Percentiles rank a stretch among this genome's conserved stretches.
phyloP scores from a whole-genome alignment of 1,140 invertebrate genomes.

The Drosophila aff. region DNA sequence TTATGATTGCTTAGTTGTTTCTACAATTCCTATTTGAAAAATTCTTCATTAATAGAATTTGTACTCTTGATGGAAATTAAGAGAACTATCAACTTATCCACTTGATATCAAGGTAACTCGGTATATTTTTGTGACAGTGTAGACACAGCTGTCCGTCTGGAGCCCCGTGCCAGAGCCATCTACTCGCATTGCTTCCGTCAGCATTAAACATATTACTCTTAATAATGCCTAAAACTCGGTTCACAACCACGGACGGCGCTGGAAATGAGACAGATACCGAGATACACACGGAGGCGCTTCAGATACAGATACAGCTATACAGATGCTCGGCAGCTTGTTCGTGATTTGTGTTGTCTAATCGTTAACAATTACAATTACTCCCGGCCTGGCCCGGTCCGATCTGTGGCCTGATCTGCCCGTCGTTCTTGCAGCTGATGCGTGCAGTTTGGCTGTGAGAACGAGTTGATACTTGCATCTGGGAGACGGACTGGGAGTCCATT shows the following conservation, averaged over 20 bases:
- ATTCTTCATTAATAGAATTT: background rate
- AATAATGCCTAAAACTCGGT: conserved; percentile 71
- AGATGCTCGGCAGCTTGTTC: conserved; percentile 64
- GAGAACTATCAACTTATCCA: background rate
- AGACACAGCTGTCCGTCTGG: conserved; percentile 19
- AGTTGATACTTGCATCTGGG: conserved; percentile 8
- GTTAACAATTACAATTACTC: conserved; percentile 77
- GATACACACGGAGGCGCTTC: conserved; percentile 17
- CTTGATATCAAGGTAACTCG: too few relatives aligned
- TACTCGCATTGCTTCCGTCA: conserved; percentile 74
- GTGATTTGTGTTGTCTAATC: conserved; percentile 81
- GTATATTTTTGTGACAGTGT: conserved; percentile 4
- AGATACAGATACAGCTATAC: conserved; percentile 31
- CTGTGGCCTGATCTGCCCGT: conserved; percentile 15
- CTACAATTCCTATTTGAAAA: background rate
- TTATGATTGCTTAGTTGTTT: background rate
- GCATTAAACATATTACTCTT: conserved; percentile 76
- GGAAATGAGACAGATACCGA: conserved; percentile 22
- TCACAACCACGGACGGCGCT: conserved; percentile 37
- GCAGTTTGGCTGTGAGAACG: conserved; percentile 54
- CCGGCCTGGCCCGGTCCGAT: conserved; percentile 36
- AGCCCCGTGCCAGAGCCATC: conserved; percentile 58
- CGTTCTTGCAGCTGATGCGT: conserved; percentile 56
- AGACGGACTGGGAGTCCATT: conserved; percentile 12
- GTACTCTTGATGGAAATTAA: background rate